Evolutionary conservation across 2,797 vertebrate genomes (phyloP).

Genomic region (Pygocentrus nattereri): DNA sequence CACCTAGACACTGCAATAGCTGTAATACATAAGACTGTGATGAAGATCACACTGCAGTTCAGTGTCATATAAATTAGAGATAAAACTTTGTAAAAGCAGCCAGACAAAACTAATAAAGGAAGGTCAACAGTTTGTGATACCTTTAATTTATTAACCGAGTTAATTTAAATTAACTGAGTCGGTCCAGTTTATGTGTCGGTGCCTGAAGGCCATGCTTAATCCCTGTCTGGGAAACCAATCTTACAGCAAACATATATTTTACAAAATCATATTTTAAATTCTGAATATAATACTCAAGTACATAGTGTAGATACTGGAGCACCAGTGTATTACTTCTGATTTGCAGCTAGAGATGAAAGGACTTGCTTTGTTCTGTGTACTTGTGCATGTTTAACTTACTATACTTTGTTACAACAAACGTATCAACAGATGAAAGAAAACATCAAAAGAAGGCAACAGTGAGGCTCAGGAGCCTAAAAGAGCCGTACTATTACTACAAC

Average conservation of each 20-base stretch:
- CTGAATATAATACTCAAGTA: not conserved
- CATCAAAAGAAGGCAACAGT: not conserved
- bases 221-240: no score
- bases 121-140: no score
- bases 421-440: conserved; percentile 15
- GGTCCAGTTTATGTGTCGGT: no score
- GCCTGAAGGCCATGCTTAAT: no score
- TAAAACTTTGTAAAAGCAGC: not conserved
- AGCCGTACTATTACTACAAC: conserved; percentile 14
- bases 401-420: not conserved
- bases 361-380: conserved; percentile 14
- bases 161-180: no score
- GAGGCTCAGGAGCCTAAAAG: conserved; percentile 9
- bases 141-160: no score
- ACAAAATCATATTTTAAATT: no score
- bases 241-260: no score
- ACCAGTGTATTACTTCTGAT: not conserved
- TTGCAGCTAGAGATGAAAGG: conserved; percentile 20
- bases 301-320: not conserved
- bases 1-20: conserved; percentile 40
- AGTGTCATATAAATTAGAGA: not conserved
- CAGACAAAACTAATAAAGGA: no score
- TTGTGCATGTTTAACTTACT: not conserved
- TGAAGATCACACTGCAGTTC: no score
- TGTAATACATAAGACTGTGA: not conserved